Conservation (phyloP, 2,888 invertebrate species). For the Epirrhoe tristata region DNA sequence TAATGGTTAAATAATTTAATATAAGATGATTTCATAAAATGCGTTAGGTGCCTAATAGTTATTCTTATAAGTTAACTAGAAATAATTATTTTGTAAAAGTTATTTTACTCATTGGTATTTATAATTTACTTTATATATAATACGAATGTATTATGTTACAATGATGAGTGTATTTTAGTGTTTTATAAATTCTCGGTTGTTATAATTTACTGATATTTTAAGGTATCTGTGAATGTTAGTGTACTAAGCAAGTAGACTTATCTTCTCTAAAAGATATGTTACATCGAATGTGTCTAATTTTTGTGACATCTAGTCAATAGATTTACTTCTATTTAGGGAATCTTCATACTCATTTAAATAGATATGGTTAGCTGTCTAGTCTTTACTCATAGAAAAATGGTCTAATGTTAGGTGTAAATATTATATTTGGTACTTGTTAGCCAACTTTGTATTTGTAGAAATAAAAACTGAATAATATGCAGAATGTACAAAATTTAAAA, state of each 20-base stretch:
- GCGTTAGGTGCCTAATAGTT: neutral
- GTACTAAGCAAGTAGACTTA: constrained; percentile 8
- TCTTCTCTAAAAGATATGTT: constrained; percentile 19
- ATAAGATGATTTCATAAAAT: no score
- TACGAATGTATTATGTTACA: neutral
- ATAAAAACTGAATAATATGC: constrained; percentile 9
- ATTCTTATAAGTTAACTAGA: no score
- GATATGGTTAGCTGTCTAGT: constrained; percentile 48
- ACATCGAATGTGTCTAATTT: constrained; percentile 41
- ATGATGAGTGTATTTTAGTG: no score
- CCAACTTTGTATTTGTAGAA: constrained; percentile 22
- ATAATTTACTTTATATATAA: constrained; percentile 1
- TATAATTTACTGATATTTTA: neutral
- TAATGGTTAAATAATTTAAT: no score
- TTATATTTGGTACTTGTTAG: constrained; percentile 32
- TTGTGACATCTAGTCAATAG: constrained; percentile 35
- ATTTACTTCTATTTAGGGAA: constrained; percentile 35
- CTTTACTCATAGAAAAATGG: constrained; percentile 57
- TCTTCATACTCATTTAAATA: constrained; percentile 45
- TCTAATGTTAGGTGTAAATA: constrained; percentile 56
- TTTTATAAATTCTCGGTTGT: neutral
- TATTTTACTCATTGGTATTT: constrained; percentile 16
- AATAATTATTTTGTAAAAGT: no score
- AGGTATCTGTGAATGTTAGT: constrained; percentile 3
- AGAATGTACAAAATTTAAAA: constrained; percentile 19